These are phyloP conservation scores for Neodiprion lecontei DNA, from an alignment of 1,140 invertebrate species.

Conservation along the genomic window DNA sequence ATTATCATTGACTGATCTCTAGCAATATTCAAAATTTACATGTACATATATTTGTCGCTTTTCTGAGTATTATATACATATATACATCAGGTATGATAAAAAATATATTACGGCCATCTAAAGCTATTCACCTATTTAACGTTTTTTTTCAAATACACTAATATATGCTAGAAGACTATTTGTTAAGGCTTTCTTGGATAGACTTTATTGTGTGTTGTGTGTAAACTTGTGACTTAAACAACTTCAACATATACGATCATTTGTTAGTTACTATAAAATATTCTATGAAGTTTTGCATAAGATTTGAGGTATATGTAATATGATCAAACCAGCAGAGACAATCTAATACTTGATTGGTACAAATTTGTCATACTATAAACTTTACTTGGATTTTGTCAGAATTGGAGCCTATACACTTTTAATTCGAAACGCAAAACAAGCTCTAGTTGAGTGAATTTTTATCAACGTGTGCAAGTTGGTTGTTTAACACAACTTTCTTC, in stretches of 20 bases:
- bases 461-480: too few relatives aligned
- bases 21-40: conserved; percentile 15
- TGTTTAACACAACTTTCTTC: too few relatives aligned
- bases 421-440: too few relatives aligned
- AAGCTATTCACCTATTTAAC: conserved; percentile 25
- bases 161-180: conserved; percentile 26
- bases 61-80: conserved; percentile 39
- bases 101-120: conserved; percentile 39
- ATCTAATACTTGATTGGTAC: neutral
- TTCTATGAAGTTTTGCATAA: neutral
- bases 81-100: conserved; percentile 43
- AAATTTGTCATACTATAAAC: neutral
- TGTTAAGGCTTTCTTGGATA: conserved; percentile 17
- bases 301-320: neutral
- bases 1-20: conserved; percentile 12
- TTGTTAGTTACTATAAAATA: neutral
- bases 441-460: too few relatives aligned
- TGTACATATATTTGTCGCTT: conserved; percentile 15
- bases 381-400: neutral
- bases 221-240: neutral
- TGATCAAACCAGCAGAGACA: neutral
- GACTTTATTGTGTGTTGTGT: conserved; percentile 9
- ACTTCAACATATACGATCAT: neutral
- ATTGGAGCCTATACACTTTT: too few relatives aligned
- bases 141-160: conserved; percentile 23